Conservation (phyloP, 2,113 vertebrate species). For the Panthera leo region DNA sequence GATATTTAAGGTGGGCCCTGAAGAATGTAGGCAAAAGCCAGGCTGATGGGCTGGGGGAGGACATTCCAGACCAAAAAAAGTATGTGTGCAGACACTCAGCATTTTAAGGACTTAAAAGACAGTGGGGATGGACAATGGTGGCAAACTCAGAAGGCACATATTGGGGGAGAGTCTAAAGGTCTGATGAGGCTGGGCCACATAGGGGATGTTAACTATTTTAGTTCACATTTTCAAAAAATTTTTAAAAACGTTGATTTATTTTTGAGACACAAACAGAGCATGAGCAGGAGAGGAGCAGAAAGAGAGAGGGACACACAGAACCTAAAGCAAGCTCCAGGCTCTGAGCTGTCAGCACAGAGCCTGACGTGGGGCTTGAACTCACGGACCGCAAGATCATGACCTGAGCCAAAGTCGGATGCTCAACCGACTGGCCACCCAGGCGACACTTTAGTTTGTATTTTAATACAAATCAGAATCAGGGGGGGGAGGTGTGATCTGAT, state of each 20-base stretch:
- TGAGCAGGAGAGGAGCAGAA: no score
- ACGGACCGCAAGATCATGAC: no score
- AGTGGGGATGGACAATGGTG: background rate
- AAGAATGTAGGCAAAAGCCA: background rate
- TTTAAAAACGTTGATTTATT: no score
- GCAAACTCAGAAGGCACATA: background rate
- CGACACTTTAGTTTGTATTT: background rate
- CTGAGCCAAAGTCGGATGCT: no score
- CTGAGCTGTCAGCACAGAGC: no score
- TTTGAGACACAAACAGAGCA: no score
- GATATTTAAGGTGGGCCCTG: background rate
- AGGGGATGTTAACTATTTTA: background rate
- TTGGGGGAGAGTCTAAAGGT: fast-evolving
- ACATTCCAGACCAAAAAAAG: background rate
- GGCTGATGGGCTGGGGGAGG: background rate
- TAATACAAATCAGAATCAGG: background rate
- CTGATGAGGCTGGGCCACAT: background rate
- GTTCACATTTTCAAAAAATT: background rate
- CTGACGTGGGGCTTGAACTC: no score
- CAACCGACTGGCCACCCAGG: no score
- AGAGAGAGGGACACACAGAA: no score
- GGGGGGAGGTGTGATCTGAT: background rate
- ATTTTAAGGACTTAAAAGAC: background rate
- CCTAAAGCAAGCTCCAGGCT: no score
- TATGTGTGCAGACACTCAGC: no score